Evolutionary conservation across 1,140 invertebrate species (phyloP), one percentile per base, ranked within the genome.

Genomic region (Proales similis): DNA sequence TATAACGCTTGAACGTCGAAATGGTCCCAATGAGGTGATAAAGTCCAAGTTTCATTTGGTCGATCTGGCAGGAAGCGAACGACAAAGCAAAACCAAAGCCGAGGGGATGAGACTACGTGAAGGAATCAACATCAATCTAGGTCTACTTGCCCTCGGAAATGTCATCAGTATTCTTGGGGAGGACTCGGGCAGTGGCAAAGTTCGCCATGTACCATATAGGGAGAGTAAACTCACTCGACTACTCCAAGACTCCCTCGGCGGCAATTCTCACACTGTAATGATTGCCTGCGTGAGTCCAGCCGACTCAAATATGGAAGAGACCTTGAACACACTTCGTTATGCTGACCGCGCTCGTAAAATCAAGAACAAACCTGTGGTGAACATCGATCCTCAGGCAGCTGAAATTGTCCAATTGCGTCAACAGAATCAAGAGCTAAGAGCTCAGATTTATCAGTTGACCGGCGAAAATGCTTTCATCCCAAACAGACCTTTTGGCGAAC

Each of bases 41-140:
- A 36, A 38, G 12, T 22, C 42, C 20, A 63, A 63, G 29, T 48
- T 63, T 38, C 43, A 63, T 46, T 48, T 63, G 17, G 61, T 63
- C 1, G 61, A 63, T 48, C 57, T 45, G 26, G 94, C 94, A 9
- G 94, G 94, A 1, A 92, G 88, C 17, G 94, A 99, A 77, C 79
- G 94, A 66, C 94, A 94, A 2, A 92, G 96, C 75, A 92, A 92
- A 0, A 98, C 94, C 9, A 93, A 93, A 14, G 94, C 94, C 2
- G 93, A 92, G 75, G 92, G 95, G 4, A 94, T 90, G 0, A 79
- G 95, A 30, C 81, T 99, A 4, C 98, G 99, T 76, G 95, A 99
- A 78, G 95, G 95, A 14, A 43, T 48, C 2, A 63, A 63, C 17
- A 63, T 63, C 1, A 63, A 63, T 19, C 29, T 63, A 9, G 43